Evolutionary conservation across 2,888 invertebrate species (phyloP), one percentile per base, ranked within the genome.

Genomic region (Phaonia tiefii): DNA sequence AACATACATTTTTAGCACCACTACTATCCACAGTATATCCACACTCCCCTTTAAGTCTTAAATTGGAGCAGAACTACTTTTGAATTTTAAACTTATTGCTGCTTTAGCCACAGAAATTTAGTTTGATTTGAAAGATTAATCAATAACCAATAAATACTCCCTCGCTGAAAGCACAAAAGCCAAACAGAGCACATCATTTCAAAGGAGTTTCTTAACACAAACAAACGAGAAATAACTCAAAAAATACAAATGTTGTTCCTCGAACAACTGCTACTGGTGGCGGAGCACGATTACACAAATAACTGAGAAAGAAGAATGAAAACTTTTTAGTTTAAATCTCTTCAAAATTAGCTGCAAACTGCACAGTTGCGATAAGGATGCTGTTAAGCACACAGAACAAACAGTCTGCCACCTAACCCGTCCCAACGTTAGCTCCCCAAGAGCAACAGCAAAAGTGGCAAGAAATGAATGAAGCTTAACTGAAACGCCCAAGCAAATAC

Each of bases 281-380:
- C 63, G 13, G 42, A 42, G 63, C 22, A n/a, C 63, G 63, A 63
- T 63, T 63, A 63, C 63, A 20, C 39, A 63, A 63, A 63, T 22
- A 63, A 63, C 39, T 63, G 63, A 63, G 63, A 63, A 63, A 42
- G 63, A 63, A 63, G 63, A 63, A 63, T 63, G 20, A n/a, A 63
- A 63, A 63, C 63, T 63, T 63, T 63, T 63, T 63, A 63, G 63
- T 83, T 80, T 81, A 83, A 84, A 83, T 84, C 84, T 84, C 79
- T 83, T 63, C 77, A 75, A 83, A 84, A 84, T 84, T 83, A 83
- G 83, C 84, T 83, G 83, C 82, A 77, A 81, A 84, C 80, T 82
- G 83, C 76, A 70, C 58, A 65, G 65, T 66, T 69, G 75, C 81
- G 83, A 83, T 83, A 83, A 83, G 77, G 60, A 26, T 65, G 58